Evolutionary conservation across 2,888 invertebrate species (phyloP), one percentile per base, ranked within the genome.

Genomic region (Caenorhabditis sulstoni): DNA sequence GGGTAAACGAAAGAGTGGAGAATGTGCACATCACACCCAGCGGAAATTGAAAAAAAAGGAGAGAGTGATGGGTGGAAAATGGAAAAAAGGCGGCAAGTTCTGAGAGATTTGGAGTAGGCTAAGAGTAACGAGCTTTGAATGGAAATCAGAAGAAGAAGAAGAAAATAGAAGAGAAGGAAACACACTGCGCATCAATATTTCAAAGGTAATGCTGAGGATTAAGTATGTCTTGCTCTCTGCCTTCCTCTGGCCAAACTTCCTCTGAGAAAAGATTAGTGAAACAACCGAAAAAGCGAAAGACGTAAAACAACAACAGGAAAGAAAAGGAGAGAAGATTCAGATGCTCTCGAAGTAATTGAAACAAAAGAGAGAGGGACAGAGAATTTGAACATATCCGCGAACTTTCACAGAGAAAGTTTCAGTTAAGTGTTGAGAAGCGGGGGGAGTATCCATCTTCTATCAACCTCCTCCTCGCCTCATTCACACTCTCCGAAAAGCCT

Each of bases 201-300:
- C 75, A 76, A 61, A 66, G 75, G 67, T 75, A 75, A 75, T 75
- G 61, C 75, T 45, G 47, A 49, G 76, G 76, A 76, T 76, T 76
- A 76, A 67, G 62, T 68, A 61, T 58, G 57, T 62, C 58, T 59
- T 47, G 29, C 29, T 29, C 29, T 7, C n/a, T n/a, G n/a, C 7
- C 29, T 29, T 29, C 29, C 29, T 3, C 29, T 5, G 55, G 41
- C 53, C 55, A 68, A 67, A 68, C 57, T 64, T 68, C 58, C 66
- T 59, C 35, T 45, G 35, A 20, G 35, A 22, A 49, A 64, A 64
- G 73, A 73, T 73, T 64, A 73, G 64, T 62, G 22, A 37, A 50
- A 47, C 55, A 61, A 47, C 37, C 41, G 47, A 52, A 3, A 23
- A 39, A 70, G 50, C 29, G 29, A 41, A 16, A 22, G 50, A 44